phyloP scores from a whole-genome alignment of 1,140 invertebrate genomes.

The Drosophila ercepeae region DNA sequence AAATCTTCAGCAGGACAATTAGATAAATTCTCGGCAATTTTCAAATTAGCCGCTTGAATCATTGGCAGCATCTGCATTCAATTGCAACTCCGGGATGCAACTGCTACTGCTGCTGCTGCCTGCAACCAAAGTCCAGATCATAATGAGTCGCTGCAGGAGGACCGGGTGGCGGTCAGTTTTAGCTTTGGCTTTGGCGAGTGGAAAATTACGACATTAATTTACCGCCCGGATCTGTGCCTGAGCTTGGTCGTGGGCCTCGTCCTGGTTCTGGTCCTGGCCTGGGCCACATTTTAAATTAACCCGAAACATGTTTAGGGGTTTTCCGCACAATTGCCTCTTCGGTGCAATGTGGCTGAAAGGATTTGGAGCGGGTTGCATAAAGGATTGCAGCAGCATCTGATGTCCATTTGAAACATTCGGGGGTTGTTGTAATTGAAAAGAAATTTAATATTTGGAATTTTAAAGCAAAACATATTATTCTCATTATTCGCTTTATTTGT shows the following conservation, averaged over 20 bases:
- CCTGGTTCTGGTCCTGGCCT: slow-evolving; percentile 35
- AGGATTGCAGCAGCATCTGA: slow-evolving; percentile 60
- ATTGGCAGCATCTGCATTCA: slow-evolving; percentile 75
- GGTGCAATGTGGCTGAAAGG: slow-evolving; percentile 68
- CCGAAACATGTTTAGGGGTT: slow-evolving; percentile 83
- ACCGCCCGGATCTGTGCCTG: slow-evolving; percentile 65
- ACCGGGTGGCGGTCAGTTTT: slow-evolving; percentile 15
- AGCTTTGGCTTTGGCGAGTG: slow-evolving; percentile 69
- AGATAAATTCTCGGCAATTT: slow-evolving; percentile 68
- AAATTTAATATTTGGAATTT: neutral
- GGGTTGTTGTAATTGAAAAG: slow-evolving; percentile 26
- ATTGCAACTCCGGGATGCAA: slow-evolving; percentile 44
- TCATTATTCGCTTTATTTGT: slow-evolving; percentile 20
- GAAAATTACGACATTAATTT: slow-evolving; percentile 83
- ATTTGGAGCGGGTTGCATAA: slow-evolving; percentile 41
- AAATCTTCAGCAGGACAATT: slow-evolving; percentile 44
- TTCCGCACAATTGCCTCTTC: slow-evolving; percentile 79
- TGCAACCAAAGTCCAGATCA: slow-evolving; percentile 26
- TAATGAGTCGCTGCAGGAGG: slow-evolving; percentile 15
- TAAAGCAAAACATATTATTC: neutral
- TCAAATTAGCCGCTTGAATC: slow-evolving; percentile 75
- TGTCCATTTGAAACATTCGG: slow-evolving; percentile 27
- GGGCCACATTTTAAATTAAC: slow-evolving; percentile 83
- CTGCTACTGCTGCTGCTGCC: neutral
- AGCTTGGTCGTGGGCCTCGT: too few species aligned